phyloP scores from a whole-genome alignment of 2,888 invertebrate genomes.

The Pollenia labialis region DNA sequence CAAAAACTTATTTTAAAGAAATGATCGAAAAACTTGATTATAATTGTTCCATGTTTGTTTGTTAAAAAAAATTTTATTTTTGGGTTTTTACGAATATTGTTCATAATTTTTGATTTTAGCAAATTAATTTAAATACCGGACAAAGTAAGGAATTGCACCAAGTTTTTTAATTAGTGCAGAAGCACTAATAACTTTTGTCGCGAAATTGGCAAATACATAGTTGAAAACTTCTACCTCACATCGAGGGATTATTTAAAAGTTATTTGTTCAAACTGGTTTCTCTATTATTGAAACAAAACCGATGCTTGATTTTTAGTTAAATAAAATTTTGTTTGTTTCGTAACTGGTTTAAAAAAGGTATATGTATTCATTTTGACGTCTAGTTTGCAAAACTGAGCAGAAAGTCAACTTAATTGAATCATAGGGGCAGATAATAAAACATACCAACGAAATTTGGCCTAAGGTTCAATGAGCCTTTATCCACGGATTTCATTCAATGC shows the following conservation, averaged over 20 bases:
- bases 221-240: conserved; percentile 35
- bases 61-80: not conserved
- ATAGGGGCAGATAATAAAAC: too few relatives aligned
- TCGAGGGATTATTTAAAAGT: conserved; percentile 32
- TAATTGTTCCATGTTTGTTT: conserved; percentile 11
- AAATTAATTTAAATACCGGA: conserved; percentile 1
- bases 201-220: conserved; percentile 58
- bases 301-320: not conserved
- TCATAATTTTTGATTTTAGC: conserved; percentile 3
- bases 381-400: not conserved
- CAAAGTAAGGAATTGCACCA: conserved; percentile 29
- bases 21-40: conserved; percentile 34
- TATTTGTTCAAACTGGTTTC: conserved; percentile 41
- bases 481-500: too few relatives aligned
- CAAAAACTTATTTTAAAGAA: conserved; percentile 5
- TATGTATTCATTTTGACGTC: not conserved
- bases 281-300: not conserved
- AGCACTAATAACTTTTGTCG: conserved; percentile 65
- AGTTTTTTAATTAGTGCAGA: conserved; percentile 68
- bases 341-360: not conserved
- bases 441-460: too few relatives aligned
- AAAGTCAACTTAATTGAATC: too few relatives aligned
- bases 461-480: too few relatives aligned
- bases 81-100: conserved; percentile 8
- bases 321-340: not conserved